Conservation (phyloP, 2,113 vertebrate species). For the Brienomyrus longianalis region DNA sequence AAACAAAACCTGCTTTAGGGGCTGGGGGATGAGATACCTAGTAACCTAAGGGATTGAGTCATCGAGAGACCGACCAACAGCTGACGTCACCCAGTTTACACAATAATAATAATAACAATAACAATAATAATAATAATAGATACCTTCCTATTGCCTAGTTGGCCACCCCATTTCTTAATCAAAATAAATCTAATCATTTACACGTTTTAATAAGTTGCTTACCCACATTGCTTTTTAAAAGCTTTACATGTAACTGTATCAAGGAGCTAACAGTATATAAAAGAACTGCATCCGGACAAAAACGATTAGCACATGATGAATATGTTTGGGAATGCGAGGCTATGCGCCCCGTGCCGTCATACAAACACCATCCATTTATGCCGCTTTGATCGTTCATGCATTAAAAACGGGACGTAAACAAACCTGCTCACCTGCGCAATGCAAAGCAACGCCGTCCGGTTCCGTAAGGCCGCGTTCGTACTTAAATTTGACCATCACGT, state of each 20-base stretch:
- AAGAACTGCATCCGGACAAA: not conserved
- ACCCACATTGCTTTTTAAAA: not conserved
- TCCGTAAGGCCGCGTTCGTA: not conserved
- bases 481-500: not conserved
- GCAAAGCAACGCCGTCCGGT: not conserved
- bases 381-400: not conserved
- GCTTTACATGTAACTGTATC: not conserved
- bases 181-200: not conserved
- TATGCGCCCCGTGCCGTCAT: not conserved
- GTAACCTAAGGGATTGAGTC: not conserved
- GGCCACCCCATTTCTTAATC: not conserved
- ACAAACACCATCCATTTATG: not conserved
- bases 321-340: too few species aligned
- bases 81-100: not conserved
- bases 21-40: not conserved
- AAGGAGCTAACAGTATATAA: not conserved
- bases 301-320: not conserved
- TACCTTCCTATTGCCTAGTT: not conserved
- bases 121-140: not conserved
- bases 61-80: not conserved
- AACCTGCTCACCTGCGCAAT: not conserved
- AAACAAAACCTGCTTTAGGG: not conserved
- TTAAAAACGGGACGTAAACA: not conserved
- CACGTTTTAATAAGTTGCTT: not conserved
- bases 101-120: not conserved